Evolutionary conservation across 2,113 vertebrate species (phyloP).

Genomic region (Mesoclemmys tuberculata): DNA sequence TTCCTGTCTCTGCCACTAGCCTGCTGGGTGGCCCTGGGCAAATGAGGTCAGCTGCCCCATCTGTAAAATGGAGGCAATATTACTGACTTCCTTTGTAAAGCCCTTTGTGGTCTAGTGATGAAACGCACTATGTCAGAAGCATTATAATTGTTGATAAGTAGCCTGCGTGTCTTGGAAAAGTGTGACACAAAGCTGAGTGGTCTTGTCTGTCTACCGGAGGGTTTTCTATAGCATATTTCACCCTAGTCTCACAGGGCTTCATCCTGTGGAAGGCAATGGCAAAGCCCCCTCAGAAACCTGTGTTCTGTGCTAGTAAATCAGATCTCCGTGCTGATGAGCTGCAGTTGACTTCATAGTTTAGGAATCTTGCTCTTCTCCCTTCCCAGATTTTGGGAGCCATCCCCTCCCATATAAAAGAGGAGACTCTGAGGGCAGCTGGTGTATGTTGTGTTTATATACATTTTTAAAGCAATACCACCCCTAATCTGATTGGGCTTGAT

Average conservation of each 20-base stretch:
- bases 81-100: neutral
- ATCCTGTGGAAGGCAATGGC: neutral
- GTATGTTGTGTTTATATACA: neutral
- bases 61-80: neutral
- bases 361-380: neutral
- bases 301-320: neutral
- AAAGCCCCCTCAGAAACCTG: neutral
- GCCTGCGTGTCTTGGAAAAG: neutral
- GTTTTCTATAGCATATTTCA: neutral
- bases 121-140: neutral
- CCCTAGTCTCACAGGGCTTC: neutral
- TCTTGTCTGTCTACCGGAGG: neutral
- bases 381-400: neutral
- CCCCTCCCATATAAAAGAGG: neutral
- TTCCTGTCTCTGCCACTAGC: neutral
- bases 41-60: neutral
- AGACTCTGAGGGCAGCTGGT: neutral
- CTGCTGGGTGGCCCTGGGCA: neutral
- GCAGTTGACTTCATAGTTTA: neutral
- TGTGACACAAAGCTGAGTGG: neutral
- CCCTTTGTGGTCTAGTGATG: neutral
- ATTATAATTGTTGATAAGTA: neutral
- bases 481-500: neutral
- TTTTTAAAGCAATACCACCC: neutral
- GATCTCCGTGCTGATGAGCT: neutral